Evolutionary conservation across 2,888 invertebrate species (phyloP).

Genomic region (Meandrusa payeni): DNA sequence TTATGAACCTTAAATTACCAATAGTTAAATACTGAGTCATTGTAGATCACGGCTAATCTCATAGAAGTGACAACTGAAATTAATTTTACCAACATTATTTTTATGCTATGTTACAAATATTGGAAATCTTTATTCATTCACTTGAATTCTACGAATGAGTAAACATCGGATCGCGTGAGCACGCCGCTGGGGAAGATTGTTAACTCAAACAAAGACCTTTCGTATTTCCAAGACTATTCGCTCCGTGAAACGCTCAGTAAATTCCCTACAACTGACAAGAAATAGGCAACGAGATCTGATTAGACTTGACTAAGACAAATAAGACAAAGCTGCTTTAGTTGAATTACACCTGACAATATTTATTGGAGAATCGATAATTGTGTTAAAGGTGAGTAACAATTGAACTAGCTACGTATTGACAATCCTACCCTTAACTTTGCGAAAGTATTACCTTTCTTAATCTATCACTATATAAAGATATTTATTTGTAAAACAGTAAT

Average conservation of each 20-base stretch:
- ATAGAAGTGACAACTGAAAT: too few relatives aligned
- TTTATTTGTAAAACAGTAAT: too few relatives aligned
- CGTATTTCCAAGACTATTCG: conserved; percentile 11
- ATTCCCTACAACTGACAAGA: conserved; percentile 9
- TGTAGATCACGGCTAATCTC: too few relatives aligned
- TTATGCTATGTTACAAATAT: not conserved
- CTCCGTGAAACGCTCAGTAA: conserved; percentile 5
- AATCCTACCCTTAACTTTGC: too few relatives aligned
- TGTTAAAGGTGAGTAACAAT: not conserved
- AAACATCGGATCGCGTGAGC: conserved; percentile 18
- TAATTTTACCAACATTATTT: too few relatives aligned
- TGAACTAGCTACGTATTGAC: not conserved
- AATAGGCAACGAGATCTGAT: conserved; percentile 7
- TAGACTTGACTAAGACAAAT: conserved; percentile 2
- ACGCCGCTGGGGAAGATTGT: conserved; percentile 11
- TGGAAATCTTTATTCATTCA: not conserved
- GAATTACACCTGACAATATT: not conserved
- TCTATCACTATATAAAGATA: too few relatives aligned
- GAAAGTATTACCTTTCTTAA: too few relatives aligned
- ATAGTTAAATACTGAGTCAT: too few relatives aligned
- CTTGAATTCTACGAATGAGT: conserved; percentile 8
- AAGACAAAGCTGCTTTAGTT: conserved; percentile 1
- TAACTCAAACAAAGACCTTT: conserved; percentile 18
- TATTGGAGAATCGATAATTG: conserved; percentile 6
- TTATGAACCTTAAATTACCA: too few relatives aligned